Base-by-base conservation (phyloP, 2,797 vertebrate species). In the Esox masquinongy region DNA sequence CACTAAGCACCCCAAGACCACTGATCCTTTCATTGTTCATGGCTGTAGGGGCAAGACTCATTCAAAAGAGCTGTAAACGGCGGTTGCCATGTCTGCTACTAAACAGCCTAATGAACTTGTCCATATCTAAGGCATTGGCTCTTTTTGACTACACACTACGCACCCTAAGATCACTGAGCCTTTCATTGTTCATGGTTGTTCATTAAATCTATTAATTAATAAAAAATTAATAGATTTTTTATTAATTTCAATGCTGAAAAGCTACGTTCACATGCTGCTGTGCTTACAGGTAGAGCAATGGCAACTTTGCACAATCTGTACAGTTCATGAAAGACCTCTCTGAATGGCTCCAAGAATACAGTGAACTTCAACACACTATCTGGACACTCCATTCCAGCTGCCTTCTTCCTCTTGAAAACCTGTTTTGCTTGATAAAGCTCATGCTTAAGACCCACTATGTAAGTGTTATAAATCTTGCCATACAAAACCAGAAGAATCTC, bases 211-310 rank as follows among this genome's bases (percentile, higher is more conserved):
- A n/a, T n/a, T n/a, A n/a, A n/a, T n/a, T n/a, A n/a, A n/a, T n/a
- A n/a, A n/a, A n/a, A n/a, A n/a, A n/a, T n/a, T n/a, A n/a, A n/a
- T n/a, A n/a, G n/a, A 31, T 34, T 6, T 17, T 68, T 68, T 6
- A 68, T 68, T 34, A 68, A 34, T 68, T 68, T 68, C 34, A 68
- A 34, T 26, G 34, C 24, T 1, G 66, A 68, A 68, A 68, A 68
- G 29, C 66, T 68, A 4, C 29, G 66, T 34, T 68, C 66, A 68
- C 66, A 68, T 14, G 66, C 24, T 29, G 66, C 66, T 8, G 24
- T 68, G 66, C 66, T 68, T 34, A 68, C 66, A 29, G 66, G 66
- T 34, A 68, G 29, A 8, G 3, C 66, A 68, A 68, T 68, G 16
- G 66, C 24, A 68, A 68, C 29, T 34, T 68, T 68, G 66, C 66